Base-by-base conservation (phyloP, 2,797 vertebrate species). In the Enteromius viviparus region DNA sequence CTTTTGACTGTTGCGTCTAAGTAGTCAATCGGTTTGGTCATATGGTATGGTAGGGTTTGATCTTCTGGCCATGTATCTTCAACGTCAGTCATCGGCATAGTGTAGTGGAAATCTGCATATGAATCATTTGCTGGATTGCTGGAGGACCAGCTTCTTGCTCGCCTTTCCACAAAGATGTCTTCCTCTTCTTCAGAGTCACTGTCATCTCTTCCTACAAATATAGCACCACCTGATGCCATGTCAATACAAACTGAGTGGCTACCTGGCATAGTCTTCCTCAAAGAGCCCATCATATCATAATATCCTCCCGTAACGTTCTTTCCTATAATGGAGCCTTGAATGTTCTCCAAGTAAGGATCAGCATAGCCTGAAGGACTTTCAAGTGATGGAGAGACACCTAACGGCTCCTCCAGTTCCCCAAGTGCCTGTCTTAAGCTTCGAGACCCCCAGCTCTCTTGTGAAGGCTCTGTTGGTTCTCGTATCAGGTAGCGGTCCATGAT, bases 261-360 rank as follows among this genome's bases (percentile, higher is more conserved):
- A 58, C 91, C 91, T 23, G 95, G 94, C 94, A 96, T 95, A 0
- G 94, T 95, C 88, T 94, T 95, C 85, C 95, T 92, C 66, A 95
- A 88, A 19, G 95, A 95, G 12, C 94, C 95, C 94, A 95, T 95
- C 94, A 95, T 95, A 90, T 95, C 94, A 32, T 95, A 96, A 82
- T 96, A 95, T 60, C 94, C 94, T 5, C 93, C 95, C 0, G 91
- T 92, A 11, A 90, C 82, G 0, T 91, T 92, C 87, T 87, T 92
- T 10, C 89, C 88, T 0, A 89, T 89, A 15, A 93, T 86, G 6
- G 91, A 91, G 0, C 87, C 88, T 69, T 86, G 91, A 19, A 89
- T 86, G 10, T 90, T 91, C 88, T 95, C 91, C 88, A 94, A 77
- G 70, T 94, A 94, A 17, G 90, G 7, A 72, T 94, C 92, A 87